Evolutionary conservation across 2,888 invertebrate species (phyloP), one percentile per base, ranked within the genome.

Genomic region (Pelosia muscerda): DNA sequence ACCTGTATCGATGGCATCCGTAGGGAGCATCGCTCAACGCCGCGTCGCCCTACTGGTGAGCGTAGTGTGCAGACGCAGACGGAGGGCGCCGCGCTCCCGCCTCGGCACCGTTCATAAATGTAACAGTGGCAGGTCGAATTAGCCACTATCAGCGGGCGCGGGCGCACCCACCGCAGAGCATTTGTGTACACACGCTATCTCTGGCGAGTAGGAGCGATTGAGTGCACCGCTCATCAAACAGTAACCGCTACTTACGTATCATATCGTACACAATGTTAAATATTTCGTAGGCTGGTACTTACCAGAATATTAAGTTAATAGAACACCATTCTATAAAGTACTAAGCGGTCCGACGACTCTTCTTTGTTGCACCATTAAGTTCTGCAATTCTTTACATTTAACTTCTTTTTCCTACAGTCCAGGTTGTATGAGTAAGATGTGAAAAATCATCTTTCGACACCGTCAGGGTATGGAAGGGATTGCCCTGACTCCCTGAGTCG

Each of bases 21-120:
- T 63, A 65, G 65, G 61, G 28, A 54, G 63, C 67, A 61, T 38
- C 57, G 26, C 56, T 28, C 56, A 8, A 11, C 54, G 31, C 9
- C 31, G 31, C 31, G 31, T 49, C 55, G 23, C 23, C 15, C 15
- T 25, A 15, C 19, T 19, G 28, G 19, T 6, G 26, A 2, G 38
- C 38, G 31, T 1, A 9, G 31, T 2, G 5, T 1, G 34, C 34
- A n/a, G n/a, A n/a, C n/a, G 10, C 55, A 25, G 55, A 25, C 55
- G 55, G 56, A 56, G 25, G 26, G 56, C n/a, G 56, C 28, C 28
- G 28, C 26, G 4, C 28, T 25, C 56, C 19, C 26, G 9, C 28
- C 15, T 15, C 10, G 22, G 11, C 25, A 55, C 25, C 23, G 13
- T 6, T 15, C 11, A 28, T 26, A 26, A 13, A 28, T n/a, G 26